phyloP scores from a whole-genome alignment of 2,888 invertebrate species.

The Polymixis lichenea region DNA sequence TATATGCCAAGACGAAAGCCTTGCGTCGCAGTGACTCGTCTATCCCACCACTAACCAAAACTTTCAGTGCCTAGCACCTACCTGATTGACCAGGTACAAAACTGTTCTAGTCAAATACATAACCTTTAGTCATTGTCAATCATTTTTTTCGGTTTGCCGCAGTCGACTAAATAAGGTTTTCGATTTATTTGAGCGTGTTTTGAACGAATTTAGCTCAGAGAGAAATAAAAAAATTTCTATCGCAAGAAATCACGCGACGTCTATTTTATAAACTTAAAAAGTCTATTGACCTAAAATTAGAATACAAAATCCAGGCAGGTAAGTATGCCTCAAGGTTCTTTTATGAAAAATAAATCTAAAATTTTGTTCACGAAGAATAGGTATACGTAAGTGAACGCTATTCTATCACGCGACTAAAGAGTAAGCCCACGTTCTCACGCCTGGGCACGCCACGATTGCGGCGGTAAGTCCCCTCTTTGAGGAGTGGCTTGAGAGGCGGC shows the following conservation, averaged over 20 bases:
- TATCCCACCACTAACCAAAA: no score
- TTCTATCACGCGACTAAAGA: background rate
- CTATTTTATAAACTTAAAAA: constrained; percentile 2
- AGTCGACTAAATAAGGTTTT: background rate
- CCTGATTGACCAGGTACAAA: background rate
- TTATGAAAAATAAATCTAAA: background rate
- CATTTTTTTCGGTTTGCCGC: background rate
- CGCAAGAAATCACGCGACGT: constrained; percentile 31
- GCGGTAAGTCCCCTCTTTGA: no score
- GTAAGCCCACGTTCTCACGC: background rate
- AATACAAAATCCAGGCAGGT: background rate
- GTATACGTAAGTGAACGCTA: background rate
- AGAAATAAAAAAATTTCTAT: background rate
- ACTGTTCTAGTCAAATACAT: background rate
- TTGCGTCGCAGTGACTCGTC: no score
- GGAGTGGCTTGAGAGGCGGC: no score
- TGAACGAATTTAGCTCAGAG: constrained; percentile 18
- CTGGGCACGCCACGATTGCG: no score
- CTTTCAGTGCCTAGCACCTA: no score
- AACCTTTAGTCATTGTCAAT: background rate
- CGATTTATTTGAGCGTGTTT: constrained; percentile 26
- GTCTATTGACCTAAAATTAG: background rate
- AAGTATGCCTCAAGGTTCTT: constrained; percentile 12
- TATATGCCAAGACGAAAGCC: no score
- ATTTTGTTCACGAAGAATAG: background rate